Conservation (phyloP, 2,888 invertebrate species). For the Digitonthophagus gazella region DNA sequence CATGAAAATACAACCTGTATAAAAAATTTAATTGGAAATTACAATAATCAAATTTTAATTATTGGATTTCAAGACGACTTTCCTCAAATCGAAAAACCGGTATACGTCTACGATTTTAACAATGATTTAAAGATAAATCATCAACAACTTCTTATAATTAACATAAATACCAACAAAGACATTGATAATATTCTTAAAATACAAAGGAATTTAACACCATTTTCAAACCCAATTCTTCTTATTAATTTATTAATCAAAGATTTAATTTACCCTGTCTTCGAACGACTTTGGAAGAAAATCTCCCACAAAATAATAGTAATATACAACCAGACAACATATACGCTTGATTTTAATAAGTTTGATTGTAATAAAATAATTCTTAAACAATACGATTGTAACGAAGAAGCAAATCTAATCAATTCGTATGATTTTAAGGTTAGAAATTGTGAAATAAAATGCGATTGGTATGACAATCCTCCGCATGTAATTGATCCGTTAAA, state of each 20-base stretch:
- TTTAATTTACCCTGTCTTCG: not conserved
- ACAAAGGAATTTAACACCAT: not conserved
- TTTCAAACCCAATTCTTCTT: not conserved
- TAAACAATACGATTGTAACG: not conserved
- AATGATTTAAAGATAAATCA: not conserved
- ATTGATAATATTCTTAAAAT: not conserved
- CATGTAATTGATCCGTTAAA: not conserved
- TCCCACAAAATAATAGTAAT: not conserved
- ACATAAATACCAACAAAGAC: not conserved
- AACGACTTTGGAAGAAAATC: not conserved
- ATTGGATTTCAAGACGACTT: not conserved
- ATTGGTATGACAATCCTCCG: not conserved
- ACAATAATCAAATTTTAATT: not conserved
- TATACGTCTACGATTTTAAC: not conserved
- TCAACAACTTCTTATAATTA: not conserved
- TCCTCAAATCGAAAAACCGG: not conserved
- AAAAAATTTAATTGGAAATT: not conserved
- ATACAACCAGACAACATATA: not conserved
- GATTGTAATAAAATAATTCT: not conserved
- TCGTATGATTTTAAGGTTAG: not conserved
- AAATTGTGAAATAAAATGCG: not conserved
- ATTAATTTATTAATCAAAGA: not conserved
- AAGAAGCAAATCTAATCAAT: not conserved
- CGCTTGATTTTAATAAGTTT: not conserved
- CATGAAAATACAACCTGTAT: not conserved